These are phyloP conservation scores for Hirtodrosophila duncani DNA, from an alignment of 2,888 invertebrate genomes.

Conservation along the genomic window DNA sequence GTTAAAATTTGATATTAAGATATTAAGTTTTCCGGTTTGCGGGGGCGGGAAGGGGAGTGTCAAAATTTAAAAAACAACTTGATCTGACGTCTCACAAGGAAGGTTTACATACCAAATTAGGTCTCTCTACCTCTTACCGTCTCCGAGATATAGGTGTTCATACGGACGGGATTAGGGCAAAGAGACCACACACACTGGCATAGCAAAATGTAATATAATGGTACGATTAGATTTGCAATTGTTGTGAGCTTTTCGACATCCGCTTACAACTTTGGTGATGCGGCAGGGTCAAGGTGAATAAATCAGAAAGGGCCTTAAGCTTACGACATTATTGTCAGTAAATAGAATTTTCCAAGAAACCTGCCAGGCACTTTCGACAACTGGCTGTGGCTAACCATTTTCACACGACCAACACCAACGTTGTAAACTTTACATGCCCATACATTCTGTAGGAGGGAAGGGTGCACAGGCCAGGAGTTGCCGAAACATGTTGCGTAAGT, in stretches of 20 bases:
- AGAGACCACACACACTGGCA: no score
- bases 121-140: no score
- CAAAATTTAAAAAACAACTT: no score
- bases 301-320: conserved; percentile 39
- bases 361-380: conserved; percentile 15
- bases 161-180: no score
- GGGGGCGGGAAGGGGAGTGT: no score
- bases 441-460: background rate
- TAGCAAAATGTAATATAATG: no score
- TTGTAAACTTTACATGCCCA: conserved; percentile 47
- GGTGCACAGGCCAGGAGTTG: conserved; percentile 5
- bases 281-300: conserved; percentile 43
- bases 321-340: conserved; percentile 1
- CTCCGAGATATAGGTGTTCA: no score
- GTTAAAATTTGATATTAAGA: no score
- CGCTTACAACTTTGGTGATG: conserved; percentile 50
- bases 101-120: no score
- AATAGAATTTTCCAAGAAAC: background rate
- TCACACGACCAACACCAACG: conserved; percentile 52
- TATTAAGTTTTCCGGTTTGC: no score
- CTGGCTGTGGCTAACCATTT: conserved; percentile 53
- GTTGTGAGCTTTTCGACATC: conserved; percentile 47
- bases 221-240: conserved; percentile 52
- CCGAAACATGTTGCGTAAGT: conserved; percentile 53
- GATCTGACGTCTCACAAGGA: no score